Evolutionary conservation across 2,888 invertebrate species (phyloP).

Genomic region (Apodemia mormo): DNA sequence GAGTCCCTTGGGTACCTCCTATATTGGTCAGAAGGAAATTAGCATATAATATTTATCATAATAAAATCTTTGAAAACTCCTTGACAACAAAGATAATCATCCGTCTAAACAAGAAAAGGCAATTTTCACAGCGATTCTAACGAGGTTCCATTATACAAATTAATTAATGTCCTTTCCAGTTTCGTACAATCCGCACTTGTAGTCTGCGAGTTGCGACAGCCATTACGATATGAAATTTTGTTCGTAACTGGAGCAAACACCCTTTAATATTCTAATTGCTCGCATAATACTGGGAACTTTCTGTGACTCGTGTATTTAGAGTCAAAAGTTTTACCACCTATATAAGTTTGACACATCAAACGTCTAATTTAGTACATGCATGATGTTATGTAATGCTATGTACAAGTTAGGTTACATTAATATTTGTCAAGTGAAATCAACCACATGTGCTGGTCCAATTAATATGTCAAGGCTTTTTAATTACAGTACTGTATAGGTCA

Average conservation of each 20-base stretch:
- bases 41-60: neutral
- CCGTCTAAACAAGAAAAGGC: conserved; percentile 30
- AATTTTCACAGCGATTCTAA: conserved; percentile 24
- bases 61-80: conserved; percentile 1
- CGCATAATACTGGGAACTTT: conserved; percentile 42
- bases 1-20: neutral
- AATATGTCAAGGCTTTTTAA: no score
- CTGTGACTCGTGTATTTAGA: conserved; percentile 31
- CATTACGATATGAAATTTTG: conserved; percentile 42
- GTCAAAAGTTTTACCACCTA: conserved; percentile 37
- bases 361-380: neutral
- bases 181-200: conserved; percentile 34
- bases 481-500: no score
- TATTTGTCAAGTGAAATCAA: no score
- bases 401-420: no score
- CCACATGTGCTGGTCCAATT: no score
- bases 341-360: conserved; percentile 6
- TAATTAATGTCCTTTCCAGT: conserved; percentile 36
- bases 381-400: no score
- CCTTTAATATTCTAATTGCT: conserved; percentile 46
- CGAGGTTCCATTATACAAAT: conserved; percentile 39
- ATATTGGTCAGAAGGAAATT: neutral
- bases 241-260: conserved; percentile 41
- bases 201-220: conserved; percentile 30
- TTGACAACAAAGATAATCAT: conserved; percentile 26